Percentiles rank a stretch among this genome's conserved stretches.
Conservation (phyloP, 2,797 vertebrate species). For the Leptoclinus maculatus region DNA sequence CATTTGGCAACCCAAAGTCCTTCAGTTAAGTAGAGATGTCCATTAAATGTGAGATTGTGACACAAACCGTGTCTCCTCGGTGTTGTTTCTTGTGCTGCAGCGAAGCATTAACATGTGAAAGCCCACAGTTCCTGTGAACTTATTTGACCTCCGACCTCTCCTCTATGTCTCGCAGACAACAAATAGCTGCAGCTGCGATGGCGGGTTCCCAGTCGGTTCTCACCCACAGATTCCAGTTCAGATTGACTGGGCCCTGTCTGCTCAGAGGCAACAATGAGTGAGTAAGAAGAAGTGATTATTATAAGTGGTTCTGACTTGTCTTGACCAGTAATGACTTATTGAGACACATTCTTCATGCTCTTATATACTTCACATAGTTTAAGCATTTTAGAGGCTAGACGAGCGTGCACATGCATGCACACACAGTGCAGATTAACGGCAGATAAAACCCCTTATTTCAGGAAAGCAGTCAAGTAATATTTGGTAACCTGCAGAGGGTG, state of each 20-base stretch:
- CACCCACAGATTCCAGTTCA: constrained; percentile 65
- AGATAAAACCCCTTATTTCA: constrained; percentile 1
- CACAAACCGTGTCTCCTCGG: constrained; percentile 49
- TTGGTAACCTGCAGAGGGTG: constrained; percentile 46
- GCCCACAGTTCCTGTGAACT: constrained; percentile 87
- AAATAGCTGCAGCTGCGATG: constrained; percentile 87
- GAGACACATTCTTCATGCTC: constrained; percentile 41
- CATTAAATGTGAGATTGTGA: constrained; percentile 53
- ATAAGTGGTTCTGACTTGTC: constrained; percentile 67
- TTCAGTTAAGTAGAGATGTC: constrained; percentile 45
- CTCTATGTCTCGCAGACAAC: constrained; percentile 84
- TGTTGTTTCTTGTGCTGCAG: constrained; percentile 56
- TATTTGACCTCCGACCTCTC: constrained; percentile 88
- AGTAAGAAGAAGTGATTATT: constrained; percentile 74
- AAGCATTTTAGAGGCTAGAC: constrained; percentile 22
- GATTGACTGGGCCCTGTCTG: constrained; percentile 63
- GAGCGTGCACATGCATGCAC: constrained; percentile 6
- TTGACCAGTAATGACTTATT: constrained; percentile 60
- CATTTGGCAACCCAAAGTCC: constrained; percentile 4
- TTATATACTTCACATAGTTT: constrained; percentile 29
- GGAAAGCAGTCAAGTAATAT: not conserved
- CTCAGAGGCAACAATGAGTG: constrained; percentile 58
- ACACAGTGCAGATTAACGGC: constrained; percentile 15
- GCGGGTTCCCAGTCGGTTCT: constrained; percentile 69
- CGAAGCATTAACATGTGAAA: constrained; percentile 89